phyloP scores from a whole-genome alignment of 2,797 vertebrate genomes.

The Hafferia zeledoni region DNA sequence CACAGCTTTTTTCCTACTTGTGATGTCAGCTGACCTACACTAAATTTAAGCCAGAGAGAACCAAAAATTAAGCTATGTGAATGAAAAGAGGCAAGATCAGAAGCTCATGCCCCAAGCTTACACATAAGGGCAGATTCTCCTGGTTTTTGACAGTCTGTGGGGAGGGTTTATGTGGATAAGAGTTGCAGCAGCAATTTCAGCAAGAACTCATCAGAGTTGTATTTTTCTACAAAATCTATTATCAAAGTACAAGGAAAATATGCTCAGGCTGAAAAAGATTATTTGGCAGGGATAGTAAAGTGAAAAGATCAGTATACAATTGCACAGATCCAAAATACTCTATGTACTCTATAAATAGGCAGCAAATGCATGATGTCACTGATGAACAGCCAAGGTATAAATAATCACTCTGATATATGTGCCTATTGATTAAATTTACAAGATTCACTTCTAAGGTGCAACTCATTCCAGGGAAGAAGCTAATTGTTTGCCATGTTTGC shows the following conservation, averaged over 20 bases:
- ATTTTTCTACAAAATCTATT: not conserved
- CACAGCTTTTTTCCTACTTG: not conserved
- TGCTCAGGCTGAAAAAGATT: not conserved
- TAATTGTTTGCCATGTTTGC: not conserved
- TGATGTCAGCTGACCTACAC: not conserved
- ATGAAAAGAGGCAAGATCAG: not conserved
- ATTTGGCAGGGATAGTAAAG: not conserved
- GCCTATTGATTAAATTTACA: not conserved
- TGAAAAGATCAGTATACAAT: not conserved
- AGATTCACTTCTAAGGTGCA: not conserved
- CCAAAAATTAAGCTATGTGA: not conserved
- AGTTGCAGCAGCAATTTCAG: not conserved
- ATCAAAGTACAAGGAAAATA: not conserved
- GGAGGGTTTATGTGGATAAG: not conserved
- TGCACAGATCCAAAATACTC: not conserved
- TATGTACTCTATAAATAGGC: not conserved
- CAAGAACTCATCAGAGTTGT: not conserved
- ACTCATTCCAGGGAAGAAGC: not conserved
- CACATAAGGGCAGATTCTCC: not conserved
- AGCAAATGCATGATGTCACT: not conserved
- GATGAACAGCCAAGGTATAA: conserved; percentile 23
- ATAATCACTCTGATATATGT: not conserved
- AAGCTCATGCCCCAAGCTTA: not conserved
- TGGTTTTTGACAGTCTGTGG: not conserved
- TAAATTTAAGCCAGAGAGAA: not conserved